phyloP scores from a whole-genome alignment of 2,113 vertebrate species.

The Acrocephalus kingi region DNA sequence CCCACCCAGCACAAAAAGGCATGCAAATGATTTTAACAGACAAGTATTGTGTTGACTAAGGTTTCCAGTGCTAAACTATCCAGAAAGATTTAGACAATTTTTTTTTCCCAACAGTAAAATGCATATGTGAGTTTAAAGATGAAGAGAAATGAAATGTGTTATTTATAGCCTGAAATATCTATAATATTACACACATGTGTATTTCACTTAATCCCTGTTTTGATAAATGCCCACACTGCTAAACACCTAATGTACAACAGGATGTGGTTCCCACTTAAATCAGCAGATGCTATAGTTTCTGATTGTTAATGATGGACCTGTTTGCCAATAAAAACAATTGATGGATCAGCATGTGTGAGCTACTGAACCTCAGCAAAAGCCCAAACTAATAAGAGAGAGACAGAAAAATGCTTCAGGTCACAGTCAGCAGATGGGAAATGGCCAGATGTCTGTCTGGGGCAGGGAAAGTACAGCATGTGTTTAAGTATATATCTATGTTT shows the following conservation, averaged over 20 bases:
- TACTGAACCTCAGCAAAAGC: constrained; percentile 55
- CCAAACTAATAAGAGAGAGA: constrained; percentile 45
- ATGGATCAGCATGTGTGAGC: constrained; percentile 55
- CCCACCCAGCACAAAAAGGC: constrained; percentile 38
- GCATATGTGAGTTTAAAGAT: constrained; percentile 27
- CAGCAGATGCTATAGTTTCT: constrained; percentile 44
- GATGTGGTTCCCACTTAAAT: constrained; percentile 59
- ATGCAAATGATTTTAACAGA: constrained; percentile 35
- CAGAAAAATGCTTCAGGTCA: constrained; percentile 59
- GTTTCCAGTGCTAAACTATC: constrained; percentile 42
- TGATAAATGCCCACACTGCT: constrained; percentile 47
- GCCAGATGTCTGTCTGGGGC: constrained; percentile 66
- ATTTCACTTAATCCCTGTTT: constrained; percentile 39
- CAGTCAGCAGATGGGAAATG: constrained; percentile 60
- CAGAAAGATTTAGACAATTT: constrained; percentile 40
- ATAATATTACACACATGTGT: constrained; percentile 7
- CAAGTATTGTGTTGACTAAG: constrained; percentile 8
- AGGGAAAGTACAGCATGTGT: constrained; percentile 49
- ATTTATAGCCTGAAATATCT: constrained; percentile 51
- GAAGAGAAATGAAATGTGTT: constrained; percentile 41
- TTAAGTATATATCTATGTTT: constrained; percentile 45
- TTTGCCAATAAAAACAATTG: constrained; percentile 64
- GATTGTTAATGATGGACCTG: constrained; percentile 51
- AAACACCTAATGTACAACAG: constrained; percentile 51
- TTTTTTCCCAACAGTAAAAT: constrained; percentile 53